Evolutionary conservation across 92 coral and sea anemone species (phyloP).

Genomic region (Porites lobata): DNA sequence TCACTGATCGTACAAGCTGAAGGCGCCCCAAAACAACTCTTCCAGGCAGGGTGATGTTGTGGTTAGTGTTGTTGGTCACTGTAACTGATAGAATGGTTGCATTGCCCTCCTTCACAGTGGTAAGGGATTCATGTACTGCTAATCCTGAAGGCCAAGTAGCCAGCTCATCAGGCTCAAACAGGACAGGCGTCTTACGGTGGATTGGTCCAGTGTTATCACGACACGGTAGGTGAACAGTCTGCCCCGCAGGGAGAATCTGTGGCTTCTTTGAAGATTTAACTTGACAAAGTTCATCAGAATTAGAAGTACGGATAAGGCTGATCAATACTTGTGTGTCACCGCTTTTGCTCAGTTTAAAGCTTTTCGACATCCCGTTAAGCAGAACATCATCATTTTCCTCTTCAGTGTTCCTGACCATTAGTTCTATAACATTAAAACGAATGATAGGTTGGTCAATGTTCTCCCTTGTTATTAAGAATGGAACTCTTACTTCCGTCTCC

Average conservation of each 20-base stretch:
- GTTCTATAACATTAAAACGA: constrained; percentile 79
- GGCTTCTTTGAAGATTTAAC: constrained; percentile 24
- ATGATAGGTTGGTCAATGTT: constrained; percentile 71
- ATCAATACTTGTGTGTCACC: background rate
- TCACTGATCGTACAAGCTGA: constrained; percentile 14
- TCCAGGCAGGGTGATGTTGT: constrained; percentile 9
- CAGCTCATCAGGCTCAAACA: constrained; percentile 48
- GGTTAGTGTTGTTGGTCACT: constrained; percentile 18
- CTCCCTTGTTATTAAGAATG: constrained; percentile 74
- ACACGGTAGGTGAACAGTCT: background rate
- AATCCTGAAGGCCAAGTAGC: constrained; percentile 55
- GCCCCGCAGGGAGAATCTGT: constrained; percentile 1
- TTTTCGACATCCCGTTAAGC: constrained; percentile 36
- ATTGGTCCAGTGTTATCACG: background rate
- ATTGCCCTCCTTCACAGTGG: constrained; percentile 54
- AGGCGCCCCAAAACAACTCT: constrained; percentile 25
- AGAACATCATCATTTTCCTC: constrained; percentile 34
- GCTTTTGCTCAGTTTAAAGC: constrained; percentile 16
- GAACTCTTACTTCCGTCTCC: constrained; percentile 62
- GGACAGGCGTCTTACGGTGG: constrained; percentile 7
- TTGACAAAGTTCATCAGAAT: constrained; percentile 24
- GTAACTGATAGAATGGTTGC: constrained; percentile 28
- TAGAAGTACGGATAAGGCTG: background rate
- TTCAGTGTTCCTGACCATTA: constrained; percentile 47
- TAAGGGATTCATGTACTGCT: constrained; percentile 26